Base-by-base conservation (phyloP, 2,113 vertebrate genomes). In the Podarcis cretensis region DNA sequence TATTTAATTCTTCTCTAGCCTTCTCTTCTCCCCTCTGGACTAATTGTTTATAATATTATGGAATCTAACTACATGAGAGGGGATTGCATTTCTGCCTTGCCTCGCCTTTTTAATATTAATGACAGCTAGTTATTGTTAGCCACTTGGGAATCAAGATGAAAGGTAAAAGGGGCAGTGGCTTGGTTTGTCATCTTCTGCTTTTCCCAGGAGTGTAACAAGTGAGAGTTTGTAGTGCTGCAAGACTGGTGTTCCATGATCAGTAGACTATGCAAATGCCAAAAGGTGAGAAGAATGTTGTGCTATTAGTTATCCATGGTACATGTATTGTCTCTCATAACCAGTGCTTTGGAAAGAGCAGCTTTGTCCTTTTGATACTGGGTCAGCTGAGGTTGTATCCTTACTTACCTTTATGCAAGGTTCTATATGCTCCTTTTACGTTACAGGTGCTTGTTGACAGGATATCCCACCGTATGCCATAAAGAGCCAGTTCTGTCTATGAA, bases 31-130 rank as follows among this genome's bases (percentile, higher is more conserved):
- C 93, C 93, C 88, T 27, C 91, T 90, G 75, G 91, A 94, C 90
- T 95, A 94, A 95, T 95, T 91, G 95, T 93, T 94, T 93, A 88
- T 77, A 84, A 92, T 94, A 91, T 94, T 89, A 89, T 93, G 92
- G 94, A 95, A 95, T 87, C 92, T 89, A 92, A 94, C 94, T 87
- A 94, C 89, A 93, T 89, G 89, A 89, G 73, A 92, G 84, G 89
- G 63, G 94, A 93, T 95, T 92, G 59, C 48, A 65, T 96, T 95
- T 96, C 94, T 93, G 92, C 87, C 77, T 94, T 90, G 91, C 89
- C 84, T 93, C 54, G 94, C 12, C 81, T 69, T 89, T 94, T 92
- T 93, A 96, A 93, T 95, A 94, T 95, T 96, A 91, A 95, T 95
- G 90, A 77, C 83, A 93, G 79, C 85, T 92, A 92, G 90, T 96